phyloP scores from a whole-genome alignment of 1,140 invertebrate species.

The Leptinotarsa lineolata region DNA sequence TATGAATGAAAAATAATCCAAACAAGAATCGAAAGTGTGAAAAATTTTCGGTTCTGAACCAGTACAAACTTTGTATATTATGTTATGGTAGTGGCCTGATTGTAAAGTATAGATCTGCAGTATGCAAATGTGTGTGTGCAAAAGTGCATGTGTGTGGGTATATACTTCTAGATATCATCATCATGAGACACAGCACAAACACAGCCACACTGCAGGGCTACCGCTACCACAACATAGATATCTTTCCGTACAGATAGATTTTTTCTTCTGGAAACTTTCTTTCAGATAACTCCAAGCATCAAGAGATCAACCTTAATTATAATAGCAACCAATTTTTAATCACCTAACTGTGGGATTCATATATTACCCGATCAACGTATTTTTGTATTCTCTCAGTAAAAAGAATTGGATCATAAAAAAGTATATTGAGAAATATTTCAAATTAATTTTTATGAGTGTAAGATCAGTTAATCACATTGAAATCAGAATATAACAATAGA shows the following conservation, averaged over 20 bases:
- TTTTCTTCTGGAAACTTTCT: not conserved
- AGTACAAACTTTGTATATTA: conserved; percentile 28
- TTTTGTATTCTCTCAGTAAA: too few relatives aligned
- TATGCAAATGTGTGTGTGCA: conserved; percentile 55
- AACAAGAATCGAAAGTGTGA: not conserved
- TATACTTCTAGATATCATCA: conserved; percentile 43
- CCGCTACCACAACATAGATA: conserved; percentile 56
- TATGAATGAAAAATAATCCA: too few relatives aligned
- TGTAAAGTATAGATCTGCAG: conserved; percentile 39
- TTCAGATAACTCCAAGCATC: not conserved
- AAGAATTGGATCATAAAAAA: too few relatives aligned
- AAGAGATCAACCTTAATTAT: too few relatives aligned
- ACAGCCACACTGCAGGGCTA: conserved; percentile 57
- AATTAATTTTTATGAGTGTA: too few relatives aligned
- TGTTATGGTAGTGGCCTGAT: conserved; percentile 54
- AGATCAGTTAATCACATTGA: too few relatives aligned
- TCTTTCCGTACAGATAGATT: conserved; percentile 14
- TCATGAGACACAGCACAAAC: conserved; percentile 54
- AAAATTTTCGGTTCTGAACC: conserved; percentile 14
- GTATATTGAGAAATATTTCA: too few relatives aligned
- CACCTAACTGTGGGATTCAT: too few relatives aligned
- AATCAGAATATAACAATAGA: too few relatives aligned
- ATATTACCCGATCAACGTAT: too few relatives aligned
- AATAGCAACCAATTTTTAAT: too few relatives aligned
- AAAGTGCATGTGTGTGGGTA: conserved; percentile 47